Conservation (phyloP, 2,113 vertebrate species). For the Campylomormyrus tamandua region DNA sequence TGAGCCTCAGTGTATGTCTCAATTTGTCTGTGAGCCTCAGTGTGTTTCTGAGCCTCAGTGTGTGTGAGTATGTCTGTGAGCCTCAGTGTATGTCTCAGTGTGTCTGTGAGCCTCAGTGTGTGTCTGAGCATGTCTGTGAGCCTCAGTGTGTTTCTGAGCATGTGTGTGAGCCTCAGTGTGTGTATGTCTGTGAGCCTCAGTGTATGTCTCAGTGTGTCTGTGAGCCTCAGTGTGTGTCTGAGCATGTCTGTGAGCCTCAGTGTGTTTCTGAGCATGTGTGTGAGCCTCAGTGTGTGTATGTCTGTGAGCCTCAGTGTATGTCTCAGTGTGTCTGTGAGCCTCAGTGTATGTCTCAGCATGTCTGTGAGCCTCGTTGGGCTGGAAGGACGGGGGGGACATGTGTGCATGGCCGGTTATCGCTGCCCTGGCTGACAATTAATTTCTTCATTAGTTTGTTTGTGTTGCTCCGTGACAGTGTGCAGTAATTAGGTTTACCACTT, state of each 20-base stretch:
- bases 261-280: background rate
- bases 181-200: background rate
- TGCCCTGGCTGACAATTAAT: constrained; percentile 39
- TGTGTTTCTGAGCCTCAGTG: background rate
- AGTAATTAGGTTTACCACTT: constrained; percentile 42
- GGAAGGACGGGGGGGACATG: background rate
- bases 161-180: background rate
- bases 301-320: no score
- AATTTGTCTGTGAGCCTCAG: background rate
- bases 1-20: background rate
- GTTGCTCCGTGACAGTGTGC: constrained; percentile 28
- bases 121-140: background rate
- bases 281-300: background rate
- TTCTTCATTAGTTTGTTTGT: constrained; percentile 40
- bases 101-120: background rate
- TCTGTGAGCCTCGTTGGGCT: background rate
- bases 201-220: background rate
- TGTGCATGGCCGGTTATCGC: background rate
- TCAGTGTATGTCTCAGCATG: background rate
- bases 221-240: background rate
- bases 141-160: no score
- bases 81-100: background rate
- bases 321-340: background rate
- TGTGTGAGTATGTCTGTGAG: background rate
- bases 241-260: background rate